A percentile compares a stretch with the other conserved stretches of the same genome.
phyloP scores from a whole-genome alignment of 2,888 invertebrate genomes.

The Microplitis manilae region DNA sequence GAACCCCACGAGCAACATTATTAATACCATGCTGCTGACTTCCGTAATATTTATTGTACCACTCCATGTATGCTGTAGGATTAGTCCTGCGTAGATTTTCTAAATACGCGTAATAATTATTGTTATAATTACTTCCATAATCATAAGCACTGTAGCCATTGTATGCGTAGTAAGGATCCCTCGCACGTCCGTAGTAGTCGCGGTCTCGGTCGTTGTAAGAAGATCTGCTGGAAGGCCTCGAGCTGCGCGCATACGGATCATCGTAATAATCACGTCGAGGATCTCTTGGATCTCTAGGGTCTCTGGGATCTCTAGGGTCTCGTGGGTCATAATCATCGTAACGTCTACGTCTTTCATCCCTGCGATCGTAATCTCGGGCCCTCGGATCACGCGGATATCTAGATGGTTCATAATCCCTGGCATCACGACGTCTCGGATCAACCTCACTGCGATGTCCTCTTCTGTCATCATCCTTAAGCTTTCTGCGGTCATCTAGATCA shows the following conservation, averaged over 20 bases:
- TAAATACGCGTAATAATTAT: slow-evolving; percentile 79
- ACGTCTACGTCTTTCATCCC: slow-evolving; percentile 66
- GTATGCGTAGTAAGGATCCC: slow-evolving; percentile 67
- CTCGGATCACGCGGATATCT: slow-evolving; percentile 58
- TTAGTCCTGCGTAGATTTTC: slow-evolving; percentile 84
- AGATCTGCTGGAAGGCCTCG: slow-evolving; percentile 69
- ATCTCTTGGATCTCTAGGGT: slow-evolving; percentile 50
- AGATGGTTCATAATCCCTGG: slow-evolving; percentile 61
- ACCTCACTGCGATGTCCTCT: slow-evolving; percentile 59
- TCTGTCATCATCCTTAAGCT: slow-evolving; percentile 66
- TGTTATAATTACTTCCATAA: slow-evolving; percentile 63
- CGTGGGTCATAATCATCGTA: slow-evolving; percentile 65
- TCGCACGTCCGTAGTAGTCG: slow-evolving; percentile 63
- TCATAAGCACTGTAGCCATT: slow-evolving; percentile 66
- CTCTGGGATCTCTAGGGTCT: not conserved
- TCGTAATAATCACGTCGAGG: slow-evolving; percentile 66
- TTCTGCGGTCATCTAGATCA: slow-evolving; percentile 64
- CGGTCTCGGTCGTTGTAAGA: slow-evolving; percentile 69
- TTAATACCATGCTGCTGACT: slow-evolving; percentile 63
- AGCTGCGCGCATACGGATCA: slow-evolving; percentile 66
- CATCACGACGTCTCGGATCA: slow-evolving; percentile 57
- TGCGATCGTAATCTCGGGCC: slow-evolving; percentile 63
- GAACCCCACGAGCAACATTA: slow-evolving; percentile 56
- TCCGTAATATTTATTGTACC: slow-evolving; percentile 83
- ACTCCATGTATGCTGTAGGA: slow-evolving; percentile 84